phyloP scores from a whole-genome alignment of 2,797 vertebrate species.

The Oreortyx pictus region DNA sequence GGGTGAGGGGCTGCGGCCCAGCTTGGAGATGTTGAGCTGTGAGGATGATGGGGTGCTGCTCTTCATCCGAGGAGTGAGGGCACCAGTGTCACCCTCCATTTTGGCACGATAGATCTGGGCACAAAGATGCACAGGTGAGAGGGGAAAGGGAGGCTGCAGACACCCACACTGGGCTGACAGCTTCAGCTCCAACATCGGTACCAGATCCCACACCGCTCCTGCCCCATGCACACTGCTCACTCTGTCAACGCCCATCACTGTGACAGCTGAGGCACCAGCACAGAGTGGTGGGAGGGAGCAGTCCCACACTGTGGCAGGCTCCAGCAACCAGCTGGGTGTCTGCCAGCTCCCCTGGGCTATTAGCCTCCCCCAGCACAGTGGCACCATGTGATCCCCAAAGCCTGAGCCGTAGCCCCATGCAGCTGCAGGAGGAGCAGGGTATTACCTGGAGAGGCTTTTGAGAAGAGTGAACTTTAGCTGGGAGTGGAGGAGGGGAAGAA shows the following conservation, averaged over 20 bases:
- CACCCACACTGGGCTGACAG: background rate
- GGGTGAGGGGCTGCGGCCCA: conserved; percentile 87
- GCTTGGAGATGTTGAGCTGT: conserved; percentile 84
- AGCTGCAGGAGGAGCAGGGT: background rate
- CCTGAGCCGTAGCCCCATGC: background rate
- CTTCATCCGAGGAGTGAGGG: conserved; percentile 77
- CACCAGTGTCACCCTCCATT: conserved; percentile 81
- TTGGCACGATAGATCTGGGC: conserved; percentile 91
- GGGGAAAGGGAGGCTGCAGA: background rate
- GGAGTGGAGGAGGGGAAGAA: conserved; percentile 86
- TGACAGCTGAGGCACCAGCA: background rate
- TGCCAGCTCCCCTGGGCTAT: background rate
- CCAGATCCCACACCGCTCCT: background rate
- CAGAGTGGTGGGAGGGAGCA: background rate
- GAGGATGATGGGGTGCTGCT: conserved; percentile 83
- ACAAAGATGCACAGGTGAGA: background rate
- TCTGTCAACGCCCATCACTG: background rate
- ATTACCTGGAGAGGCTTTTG: conserved; percentile 88
- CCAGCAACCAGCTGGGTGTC: background rate
- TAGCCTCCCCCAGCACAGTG: background rate
- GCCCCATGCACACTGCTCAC: background rate
- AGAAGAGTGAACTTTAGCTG: conserved; percentile 85
- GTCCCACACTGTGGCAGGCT: background rate
- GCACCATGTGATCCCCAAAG: background rate
- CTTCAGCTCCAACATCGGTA: background rate